These are phyloP conservation scores for Rhingia campestris DNA, from an alignment of 2,888 invertebrate species.

Conservation along the genomic window DNA sequence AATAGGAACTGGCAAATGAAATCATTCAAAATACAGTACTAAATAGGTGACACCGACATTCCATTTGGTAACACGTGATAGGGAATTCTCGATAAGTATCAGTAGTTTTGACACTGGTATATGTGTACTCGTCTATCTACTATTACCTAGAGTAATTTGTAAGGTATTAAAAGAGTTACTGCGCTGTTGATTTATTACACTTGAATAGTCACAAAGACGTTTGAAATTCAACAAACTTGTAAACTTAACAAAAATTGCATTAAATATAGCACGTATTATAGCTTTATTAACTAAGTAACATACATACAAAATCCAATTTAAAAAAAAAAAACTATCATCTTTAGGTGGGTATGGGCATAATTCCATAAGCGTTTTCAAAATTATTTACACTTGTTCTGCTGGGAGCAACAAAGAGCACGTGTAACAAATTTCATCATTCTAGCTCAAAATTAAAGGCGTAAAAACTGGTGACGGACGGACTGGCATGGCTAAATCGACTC, in stretches of 20 bases:
- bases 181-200: slow-evolving; percentile 5
- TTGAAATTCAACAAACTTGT: not conserved
- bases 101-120: slow-evolving; percentile 41
- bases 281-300: no score
- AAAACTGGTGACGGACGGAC: no score
- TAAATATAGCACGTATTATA: no score
- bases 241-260: not conserved
- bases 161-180: slow-evolving; percentile 34
- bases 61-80: slow-evolving; percentile 52
- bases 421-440: no score
- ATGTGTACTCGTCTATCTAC: not conserved
- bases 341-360: no score
- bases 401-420: no score
- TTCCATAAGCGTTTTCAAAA: no score
- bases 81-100: slow-evolving; percentile 46
- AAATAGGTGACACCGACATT: slow-evolving; percentile 47
- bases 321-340: no score
- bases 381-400: no score
- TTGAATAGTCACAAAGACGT: not conserved
- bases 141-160: slow-evolving; percentile 19
- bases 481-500: no score
- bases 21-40: slow-evolving; percentile 8
- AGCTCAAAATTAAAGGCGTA: no score
- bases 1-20: slow-evolving; percentile 37
- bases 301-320: no score